phyloP scores from a whole-genome alignment of 2,113 vertebrate species.

The Ageneiosus marmoratus region DNA sequence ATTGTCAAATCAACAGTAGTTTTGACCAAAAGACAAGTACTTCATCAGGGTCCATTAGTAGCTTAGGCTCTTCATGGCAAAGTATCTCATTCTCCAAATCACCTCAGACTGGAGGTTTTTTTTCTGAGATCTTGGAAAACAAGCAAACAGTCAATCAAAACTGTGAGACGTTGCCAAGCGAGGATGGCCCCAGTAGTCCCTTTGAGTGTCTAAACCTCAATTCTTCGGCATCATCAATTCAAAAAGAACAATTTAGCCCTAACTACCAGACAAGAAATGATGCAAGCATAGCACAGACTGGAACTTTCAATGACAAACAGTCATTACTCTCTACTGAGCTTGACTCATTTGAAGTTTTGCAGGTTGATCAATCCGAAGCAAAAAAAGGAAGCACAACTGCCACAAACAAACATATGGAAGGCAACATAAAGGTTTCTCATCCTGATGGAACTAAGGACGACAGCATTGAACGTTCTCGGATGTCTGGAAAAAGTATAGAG shows the following conservation, averaged over 20 bases:
- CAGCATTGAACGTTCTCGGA: not conserved
- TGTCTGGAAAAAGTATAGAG: not conserved
- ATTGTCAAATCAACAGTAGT: not conserved
- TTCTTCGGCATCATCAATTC: not conserved
- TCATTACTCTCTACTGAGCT: constrained; percentile 1
- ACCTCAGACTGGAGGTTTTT: not conserved
- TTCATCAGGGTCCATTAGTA: constrained; percentile 43
- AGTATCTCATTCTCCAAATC: constrained; percentile 51
- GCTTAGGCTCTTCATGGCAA: constrained; percentile 70
- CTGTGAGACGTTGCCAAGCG: constrained; percentile 22
- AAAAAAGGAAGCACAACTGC: not conserved
- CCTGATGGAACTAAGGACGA: not conserved
- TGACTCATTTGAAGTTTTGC: constrained; percentile 35
- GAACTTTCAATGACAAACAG: not conserved
- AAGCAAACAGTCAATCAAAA: constrained; percentile 8
- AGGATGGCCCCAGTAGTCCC: constrained; percentile 1
- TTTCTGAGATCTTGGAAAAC: not conserved
- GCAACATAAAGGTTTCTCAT: not conserved
- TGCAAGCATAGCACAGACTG: constrained; percentile 1
- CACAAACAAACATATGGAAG: not conserved
- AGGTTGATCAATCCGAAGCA: not conserved
- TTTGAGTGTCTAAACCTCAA: not conserved
- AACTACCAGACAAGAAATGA: constrained; percentile 27
- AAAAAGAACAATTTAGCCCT: not conserved
- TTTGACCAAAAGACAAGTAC: constrained; percentile 2